Percentiles rank a stretch among this genome's conserved stretches.
phyloP scores from a whole-genome alignment of 92 coral and sea anemone species.

The Parazoanthus atlanticus region DNA sequence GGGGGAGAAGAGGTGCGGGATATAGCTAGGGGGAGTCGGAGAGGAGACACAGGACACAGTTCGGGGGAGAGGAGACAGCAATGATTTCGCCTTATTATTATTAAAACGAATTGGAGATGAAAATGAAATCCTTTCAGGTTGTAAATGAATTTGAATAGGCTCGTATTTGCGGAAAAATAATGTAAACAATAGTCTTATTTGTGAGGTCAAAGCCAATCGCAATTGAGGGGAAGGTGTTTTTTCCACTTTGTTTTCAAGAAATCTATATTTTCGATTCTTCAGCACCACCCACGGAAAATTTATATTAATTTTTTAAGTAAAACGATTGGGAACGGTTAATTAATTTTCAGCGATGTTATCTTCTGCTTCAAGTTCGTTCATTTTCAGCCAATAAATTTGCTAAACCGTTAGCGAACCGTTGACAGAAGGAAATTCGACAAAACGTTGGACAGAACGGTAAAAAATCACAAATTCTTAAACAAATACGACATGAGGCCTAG shows the following conservation, averaged over 20 bases:
- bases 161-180: neutral
- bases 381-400: neutral
- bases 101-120: neutral
- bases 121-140: neutral
- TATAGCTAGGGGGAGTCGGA: too few relatives aligned
- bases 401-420: neutral
- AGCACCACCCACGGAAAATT: neutral
- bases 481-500: neutral
- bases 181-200: neutral
- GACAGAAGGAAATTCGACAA: neutral
- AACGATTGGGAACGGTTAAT: neutral
- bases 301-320: neutral
- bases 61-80: too few relatives aligned
- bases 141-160: neutral
- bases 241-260: neutral
- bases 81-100: neutral
- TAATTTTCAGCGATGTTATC: neutral
- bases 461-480: neutral
- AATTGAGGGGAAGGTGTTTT: too few relatives aligned
- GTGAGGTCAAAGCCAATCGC: neutral
- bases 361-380: neutral
- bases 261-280: neutral
- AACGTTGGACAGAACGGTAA: neutral
- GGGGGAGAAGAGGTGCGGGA: too few relatives aligned
- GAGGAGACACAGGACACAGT: too few relatives aligned